Evolutionary conservation across 2,797 vertebrate genomes (phyloP).

Genomic region (Onychomys arenicola): DNA sequence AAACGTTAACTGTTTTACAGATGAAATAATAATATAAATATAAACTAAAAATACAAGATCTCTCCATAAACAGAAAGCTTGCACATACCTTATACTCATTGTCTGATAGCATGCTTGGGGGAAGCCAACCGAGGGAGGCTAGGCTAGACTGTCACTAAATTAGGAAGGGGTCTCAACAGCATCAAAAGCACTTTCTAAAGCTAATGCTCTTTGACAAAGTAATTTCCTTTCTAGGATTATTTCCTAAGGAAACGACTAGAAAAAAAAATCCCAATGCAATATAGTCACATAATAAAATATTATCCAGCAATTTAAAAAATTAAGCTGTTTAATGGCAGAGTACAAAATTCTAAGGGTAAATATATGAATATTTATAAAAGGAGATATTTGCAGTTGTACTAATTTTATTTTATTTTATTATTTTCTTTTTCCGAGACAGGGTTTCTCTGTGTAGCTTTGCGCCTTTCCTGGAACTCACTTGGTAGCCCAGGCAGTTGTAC

Average conservation of each 20-base stretch:
- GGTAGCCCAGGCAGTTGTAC: too few relatives aligned
- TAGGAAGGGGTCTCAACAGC: not conserved
- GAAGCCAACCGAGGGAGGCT: not conserved
- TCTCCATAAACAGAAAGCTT: constrained; percentile 10
- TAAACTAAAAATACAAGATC: not conserved
- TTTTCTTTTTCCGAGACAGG: too few relatives aligned
- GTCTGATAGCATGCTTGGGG: not conserved
- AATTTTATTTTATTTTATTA: too few relatives aligned
- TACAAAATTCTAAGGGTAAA: not conserved
- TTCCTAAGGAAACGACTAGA: constrained; percentile 50
- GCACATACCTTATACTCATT: not conserved
- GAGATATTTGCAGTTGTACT: constrained; percentile 27
- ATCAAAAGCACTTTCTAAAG: constrained; percentile 41
- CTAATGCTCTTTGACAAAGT: constrained; percentile 32
- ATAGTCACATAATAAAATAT: constrained; percentile 27
- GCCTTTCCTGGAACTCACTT: too few relatives aligned
- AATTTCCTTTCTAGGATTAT: constrained; percentile 54
- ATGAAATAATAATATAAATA: constrained; percentile 45
- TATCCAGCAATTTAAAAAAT: constrained; percentile 21
- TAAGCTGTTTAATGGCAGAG: not conserved
- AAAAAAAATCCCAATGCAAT: not conserved
- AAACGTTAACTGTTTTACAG: not conserved
- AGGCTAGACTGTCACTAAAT: constrained; percentile 22
- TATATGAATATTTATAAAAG: not conserved
- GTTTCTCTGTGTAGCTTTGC: too few relatives aligned